Evolutionary conservation across 2,888 invertebrate species (phyloP).

Genomic region (Chrysolina haemoptera): DNA sequence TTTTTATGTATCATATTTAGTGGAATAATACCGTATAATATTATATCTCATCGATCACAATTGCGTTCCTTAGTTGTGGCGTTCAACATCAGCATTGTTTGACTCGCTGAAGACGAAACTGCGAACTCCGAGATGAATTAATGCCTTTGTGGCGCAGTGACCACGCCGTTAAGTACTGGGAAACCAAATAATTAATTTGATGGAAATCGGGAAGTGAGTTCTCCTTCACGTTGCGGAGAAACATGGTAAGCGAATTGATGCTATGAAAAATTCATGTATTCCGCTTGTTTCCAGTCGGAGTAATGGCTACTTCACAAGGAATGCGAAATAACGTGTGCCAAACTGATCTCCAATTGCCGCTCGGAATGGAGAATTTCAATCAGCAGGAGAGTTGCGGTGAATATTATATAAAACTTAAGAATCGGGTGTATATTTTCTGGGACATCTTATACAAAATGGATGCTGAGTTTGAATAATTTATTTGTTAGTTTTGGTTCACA

Average conservation of each 20-base stretch:
- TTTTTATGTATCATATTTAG: too few species aligned
- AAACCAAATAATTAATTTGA: conserved; percentile 15
- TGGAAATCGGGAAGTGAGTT: background rate
- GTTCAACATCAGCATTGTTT: background rate
- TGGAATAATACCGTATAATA: too few species aligned
- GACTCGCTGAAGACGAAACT: background rate
- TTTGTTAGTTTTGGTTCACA: too few species aligned
- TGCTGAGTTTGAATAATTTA: too few species aligned
- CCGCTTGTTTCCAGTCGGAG: background rate
- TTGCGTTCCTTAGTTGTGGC: background rate
- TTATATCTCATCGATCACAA: background rate
- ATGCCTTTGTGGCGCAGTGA: conserved; percentile 1
- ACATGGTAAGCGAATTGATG: conserved; percentile 5
- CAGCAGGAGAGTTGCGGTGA: too few species aligned
- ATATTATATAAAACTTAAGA: too few species aligned
- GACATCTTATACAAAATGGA: too few species aligned
- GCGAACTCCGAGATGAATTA: background rate
- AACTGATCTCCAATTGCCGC: too few species aligned
- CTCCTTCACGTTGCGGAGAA: background rate
- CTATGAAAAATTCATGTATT: background rate
- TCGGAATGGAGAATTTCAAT: too few species aligned
- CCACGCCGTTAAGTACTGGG: conserved; percentile 10
- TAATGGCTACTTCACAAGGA: conserved; percentile 9
- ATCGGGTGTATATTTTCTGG: too few species aligned
- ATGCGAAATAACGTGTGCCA: background rate